A percentile compares a stretch with the other conserved stretches of the same genome.
phyloP scores from a whole-genome alignment of 2,113 vertebrate species.

The Periophthalmodon schlosseri region DNA sequence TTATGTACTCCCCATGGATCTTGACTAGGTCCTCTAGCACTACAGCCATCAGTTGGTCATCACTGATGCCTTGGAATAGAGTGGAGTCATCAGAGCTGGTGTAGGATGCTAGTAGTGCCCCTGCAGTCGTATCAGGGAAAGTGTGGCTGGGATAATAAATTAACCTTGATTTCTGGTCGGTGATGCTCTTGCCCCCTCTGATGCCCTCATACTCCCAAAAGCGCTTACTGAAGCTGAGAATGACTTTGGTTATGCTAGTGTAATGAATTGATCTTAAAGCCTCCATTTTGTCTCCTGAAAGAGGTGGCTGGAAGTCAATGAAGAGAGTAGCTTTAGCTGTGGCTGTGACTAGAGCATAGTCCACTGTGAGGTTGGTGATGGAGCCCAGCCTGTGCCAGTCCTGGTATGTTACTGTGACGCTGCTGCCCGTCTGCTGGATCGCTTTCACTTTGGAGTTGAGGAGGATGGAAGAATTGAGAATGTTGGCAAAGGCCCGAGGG shows the following conservation, averaged over 20 bases:
- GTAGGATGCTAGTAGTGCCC: constrained; percentile 83
- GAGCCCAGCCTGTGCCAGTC: constrained; percentile 38
- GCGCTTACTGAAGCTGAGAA: constrained; percentile 74
- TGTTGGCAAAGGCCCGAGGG: constrained; percentile 50
- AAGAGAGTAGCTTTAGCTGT: constrained; percentile 80
- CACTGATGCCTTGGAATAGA: constrained; percentile 74
- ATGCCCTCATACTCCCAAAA: constrained; percentile 86
- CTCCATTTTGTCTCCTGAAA: constrained; percentile 74
- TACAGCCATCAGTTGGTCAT: constrained; percentile 60
- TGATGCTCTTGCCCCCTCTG: constrained; percentile 77
- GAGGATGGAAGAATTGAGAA: constrained; percentile 69
- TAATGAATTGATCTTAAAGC: constrained; percentile 82
- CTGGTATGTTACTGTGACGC: constrained; percentile 67
- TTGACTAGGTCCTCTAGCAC: constrained; percentile 78
- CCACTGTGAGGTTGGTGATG: constrained; percentile 53
- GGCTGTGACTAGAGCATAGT: constrained; percentile 76
- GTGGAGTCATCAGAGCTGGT: constrained; percentile 76
- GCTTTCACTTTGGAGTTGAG: constrained; percentile 69
- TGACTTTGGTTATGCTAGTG: constrained; percentile 76
- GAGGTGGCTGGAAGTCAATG: constrained; percentile 76
- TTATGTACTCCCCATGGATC: constrained; percentile 73
- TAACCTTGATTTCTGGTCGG: constrained; percentile 79
- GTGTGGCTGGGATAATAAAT: constrained; percentile 86
- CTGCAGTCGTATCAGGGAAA: constrained; percentile 55
- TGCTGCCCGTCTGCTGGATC: constrained; percentile 63